A percentile compares a stretch with the other conserved stretches of the same genome.
phyloP scores from a whole-genome alignment of 2,888 invertebrate species.

The Erebia palarica region DNA sequence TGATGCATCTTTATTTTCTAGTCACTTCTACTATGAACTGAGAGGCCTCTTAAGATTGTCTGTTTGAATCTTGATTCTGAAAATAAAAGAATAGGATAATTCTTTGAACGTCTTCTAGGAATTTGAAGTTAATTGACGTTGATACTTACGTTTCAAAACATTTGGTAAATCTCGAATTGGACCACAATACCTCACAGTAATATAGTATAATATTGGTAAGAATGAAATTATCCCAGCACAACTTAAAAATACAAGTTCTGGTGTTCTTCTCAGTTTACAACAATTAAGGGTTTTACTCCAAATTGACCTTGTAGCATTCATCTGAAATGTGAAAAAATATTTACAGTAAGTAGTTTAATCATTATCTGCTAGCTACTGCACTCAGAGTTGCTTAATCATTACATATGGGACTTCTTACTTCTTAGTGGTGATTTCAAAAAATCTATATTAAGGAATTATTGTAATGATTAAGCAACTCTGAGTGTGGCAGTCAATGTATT shows the following conservation, averaged over 20 bases:
- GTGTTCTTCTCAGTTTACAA: slow-evolving; percentile 78
- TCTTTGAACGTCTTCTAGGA: background rate
- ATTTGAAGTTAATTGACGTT: background rate
- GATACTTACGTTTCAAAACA: slow-evolving; percentile 70
- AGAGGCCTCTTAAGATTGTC: slow-evolving; percentile 55
- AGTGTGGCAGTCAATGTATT: too few relatives aligned
- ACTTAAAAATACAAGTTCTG: slow-evolving; percentile 81
- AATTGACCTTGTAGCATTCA: slow-evolving; percentile 84
- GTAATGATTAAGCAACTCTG: too few relatives aligned
- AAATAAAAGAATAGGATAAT: slow-evolving; percentile 44
- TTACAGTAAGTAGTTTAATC: background rate
- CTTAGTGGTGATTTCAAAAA: too few relatives aligned
- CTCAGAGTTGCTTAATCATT: background rate
- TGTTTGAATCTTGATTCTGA: slow-evolving; percentile 77
- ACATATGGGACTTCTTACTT: too few relatives aligned
- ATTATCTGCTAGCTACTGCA: background rate
- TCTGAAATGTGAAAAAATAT: slow-evolving; percentile 66
- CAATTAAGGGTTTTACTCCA: slow-evolving; percentile 84
- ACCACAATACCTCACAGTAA: slow-evolving; percentile 76
- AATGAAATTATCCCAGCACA: slow-evolving; percentile 76
- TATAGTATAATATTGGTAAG: slow-evolving; percentile 82
- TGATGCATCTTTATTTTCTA: slow-evolving; percentile 39
- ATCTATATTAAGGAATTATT: too few relatives aligned
- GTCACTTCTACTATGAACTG: slow-evolving; percentile 57
- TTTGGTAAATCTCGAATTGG: slow-evolving; percentile 73